Conservation (phyloP, 2,797 vertebrate species). For the Hippoglossus hippoglossus region DNA sequence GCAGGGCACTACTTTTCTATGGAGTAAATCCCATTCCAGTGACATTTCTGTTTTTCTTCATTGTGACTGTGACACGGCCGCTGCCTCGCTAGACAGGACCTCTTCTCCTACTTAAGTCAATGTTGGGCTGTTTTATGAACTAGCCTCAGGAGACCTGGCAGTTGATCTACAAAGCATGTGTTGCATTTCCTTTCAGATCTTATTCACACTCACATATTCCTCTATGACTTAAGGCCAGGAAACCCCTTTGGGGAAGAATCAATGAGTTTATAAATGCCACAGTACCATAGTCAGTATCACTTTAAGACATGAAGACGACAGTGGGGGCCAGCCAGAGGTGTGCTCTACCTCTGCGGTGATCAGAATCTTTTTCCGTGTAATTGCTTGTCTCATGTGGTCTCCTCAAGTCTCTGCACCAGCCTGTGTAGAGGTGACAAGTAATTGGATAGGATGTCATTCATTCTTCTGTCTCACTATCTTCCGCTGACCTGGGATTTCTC, state of each 20-base stretch:
- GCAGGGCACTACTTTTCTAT: not conserved
- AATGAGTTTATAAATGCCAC: conserved; percentile 57
- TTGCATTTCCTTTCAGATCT: conserved; percentile 48
- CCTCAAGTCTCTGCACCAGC: conserved; percentile 65
- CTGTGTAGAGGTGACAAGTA: conserved; percentile 75
- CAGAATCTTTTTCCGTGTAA: conserved; percentile 74
- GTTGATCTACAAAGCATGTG: conserved; percentile 41
- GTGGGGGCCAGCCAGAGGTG: conserved; percentile 25
- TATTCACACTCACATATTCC: conserved; percentile 39
- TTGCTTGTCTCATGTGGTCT: conserved; percentile 75
- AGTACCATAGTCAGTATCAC: conserved; percentile 32
- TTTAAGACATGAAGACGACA: conserved; percentile 44
- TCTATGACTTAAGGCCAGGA: conserved; percentile 40
- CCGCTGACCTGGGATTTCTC: conserved; percentile 69
- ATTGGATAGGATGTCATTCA: conserved; percentile 81
- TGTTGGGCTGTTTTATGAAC: conserved; percentile 38
- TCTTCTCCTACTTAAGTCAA: conserved; percentile 24
- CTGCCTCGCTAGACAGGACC: not conserved
- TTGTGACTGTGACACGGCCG: not conserved
- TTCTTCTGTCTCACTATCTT: conserved; percentile 65
- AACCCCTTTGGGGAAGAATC: conserved; percentile 22
- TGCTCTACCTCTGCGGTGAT: conserved; percentile 57
- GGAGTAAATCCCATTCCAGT: not conserved
- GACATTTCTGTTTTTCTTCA: conserved; percentile 12
- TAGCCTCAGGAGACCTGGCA: conserved; percentile 22